Conservation (phyloP, 1,140 invertebrate species). For the Zaprionus camerounensis region DNA sequence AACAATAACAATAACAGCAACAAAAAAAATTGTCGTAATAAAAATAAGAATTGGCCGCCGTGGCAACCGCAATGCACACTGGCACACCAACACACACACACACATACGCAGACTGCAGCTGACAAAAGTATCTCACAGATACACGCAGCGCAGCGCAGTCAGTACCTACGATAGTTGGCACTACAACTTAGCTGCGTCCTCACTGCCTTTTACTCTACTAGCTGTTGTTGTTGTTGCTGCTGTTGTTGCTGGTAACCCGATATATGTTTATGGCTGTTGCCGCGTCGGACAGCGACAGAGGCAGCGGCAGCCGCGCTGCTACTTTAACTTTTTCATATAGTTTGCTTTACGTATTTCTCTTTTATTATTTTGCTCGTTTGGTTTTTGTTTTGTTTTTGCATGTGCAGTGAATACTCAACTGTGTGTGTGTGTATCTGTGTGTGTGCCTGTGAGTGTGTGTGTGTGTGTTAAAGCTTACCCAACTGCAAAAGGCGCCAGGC, state of each 20-base stretch:
- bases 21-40: slow-evolving; percentile 75
- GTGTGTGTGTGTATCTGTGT: neutral
- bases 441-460: neutral
- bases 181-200: slow-evolving; percentile 57
- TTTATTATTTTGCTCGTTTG: slow-evolving; percentile 46
- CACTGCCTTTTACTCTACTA: slow-evolving; percentile 22
- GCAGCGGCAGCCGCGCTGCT: slow-evolving; percentile 59
- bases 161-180: slow-evolving; percentile 62
- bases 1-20: slow-evolving; percentile 54
- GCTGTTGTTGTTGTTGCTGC: slow-evolving; percentile 35
- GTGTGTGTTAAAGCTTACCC: slow-evolving; percentile 4
- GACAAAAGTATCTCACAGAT: slow-evolving; percentile 78
- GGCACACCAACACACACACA: slow-evolving; percentile 12
- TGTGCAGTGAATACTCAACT: slow-evolving; percentile 15
- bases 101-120: slow-evolving; percentile 22
- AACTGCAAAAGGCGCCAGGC: slow-evolving; percentile 65
- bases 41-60: slow-evolving; percentile 68
- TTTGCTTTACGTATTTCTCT: slow-evolving; percentile 18
- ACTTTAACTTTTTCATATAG: slow-evolving; percentile 71
- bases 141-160: slow-evolving; percentile 22
- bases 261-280: slow-evolving; percentile 81
- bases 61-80: slow-evolving; percentile 74
- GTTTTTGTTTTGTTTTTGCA: slow-evolving; percentile 21
- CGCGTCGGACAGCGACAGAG: slow-evolving; percentile 47
- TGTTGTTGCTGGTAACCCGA: slow-evolving; percentile 71